Evolutionary conservation across 2,797 vertebrate species (phyloP), one percentile per base, ranked within the genome.

Genomic region (Clamator glandarius): DNA sequence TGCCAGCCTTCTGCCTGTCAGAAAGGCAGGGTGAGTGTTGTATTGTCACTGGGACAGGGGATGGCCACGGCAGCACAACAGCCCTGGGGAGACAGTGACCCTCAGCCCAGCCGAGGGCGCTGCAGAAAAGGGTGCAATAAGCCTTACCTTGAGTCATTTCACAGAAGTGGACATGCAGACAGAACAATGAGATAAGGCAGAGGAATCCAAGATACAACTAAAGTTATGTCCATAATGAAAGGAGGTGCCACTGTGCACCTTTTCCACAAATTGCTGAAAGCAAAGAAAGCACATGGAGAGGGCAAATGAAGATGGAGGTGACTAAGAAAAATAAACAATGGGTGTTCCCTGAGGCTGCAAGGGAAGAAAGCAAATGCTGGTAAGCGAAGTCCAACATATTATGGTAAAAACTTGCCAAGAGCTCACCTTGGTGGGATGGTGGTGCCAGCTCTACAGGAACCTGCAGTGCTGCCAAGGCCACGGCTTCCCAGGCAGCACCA

Each of bases 401-500:
- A 19, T 21, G 1, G 1, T 25, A 36, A 89, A 75, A 42, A 61
- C 3, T 12, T 5, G 18, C 26, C 64, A 67, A 50, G 24, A 82
- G 50, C 83, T 92, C 52, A 83, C 68, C 90, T 69, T 48, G 35
- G 58, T 29, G 31, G 51, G 51, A 52, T 0, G 0, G 44, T 2
- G 0, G 23, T 5, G 9, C 33, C 1, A 0, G 33, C 26, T 76
- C 70, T n/a, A 23, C 1, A 1, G 44, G 41, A 68, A 21, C 26
- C 16, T 12, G 9, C 1, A 1, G 46, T 26, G 75, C 51, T 84
- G 28, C 0, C 0, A 2, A 62, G 35, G 42, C 42, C 8, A 6
- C 1, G 1, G 67, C 64, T 62, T 44, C 19, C 29, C 55, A 52
- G 35, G 39, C 0, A 1, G 19, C 35, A 76, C 54, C 0, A 0